Conservation (phyloP, 2,888 invertebrate species). For the Eurois occulta region DNA sequence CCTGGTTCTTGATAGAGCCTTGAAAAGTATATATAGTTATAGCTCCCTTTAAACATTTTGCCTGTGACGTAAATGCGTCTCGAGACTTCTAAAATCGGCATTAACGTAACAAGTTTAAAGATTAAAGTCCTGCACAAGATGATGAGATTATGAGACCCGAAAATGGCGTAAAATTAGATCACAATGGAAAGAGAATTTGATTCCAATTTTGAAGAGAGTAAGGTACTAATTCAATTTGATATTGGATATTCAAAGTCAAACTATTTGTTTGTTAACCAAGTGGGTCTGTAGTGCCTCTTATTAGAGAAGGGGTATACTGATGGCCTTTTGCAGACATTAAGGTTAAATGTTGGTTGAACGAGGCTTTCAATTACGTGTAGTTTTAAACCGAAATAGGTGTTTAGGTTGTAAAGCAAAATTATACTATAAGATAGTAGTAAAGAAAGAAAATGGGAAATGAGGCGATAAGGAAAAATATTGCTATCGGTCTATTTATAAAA, state of each 20-base stretch:
- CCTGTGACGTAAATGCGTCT: conserved; percentile 26
- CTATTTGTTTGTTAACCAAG: not conserved
- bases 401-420: not conserved
- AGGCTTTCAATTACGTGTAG: conserved; percentile 19
- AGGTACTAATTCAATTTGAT: conserved; percentile 1
- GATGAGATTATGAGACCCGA: not conserved
- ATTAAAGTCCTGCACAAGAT: conserved; percentile 16
- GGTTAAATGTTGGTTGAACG: conserved; percentile 3
- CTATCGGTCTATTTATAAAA: not conserved
- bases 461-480: not conserved
- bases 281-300: too few species aligned
- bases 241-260: conserved; percentile 4
- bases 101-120: conserved; percentile 36
- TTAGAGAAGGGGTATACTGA: not conserved
- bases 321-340: not conserved
- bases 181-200: conserved; percentile 1
- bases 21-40: conserved; percentile 10
- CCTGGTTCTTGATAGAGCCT: not conserved
- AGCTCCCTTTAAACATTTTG: conserved; percentile 35
- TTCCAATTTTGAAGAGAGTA: not conserved
- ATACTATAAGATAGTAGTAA: not conserved
- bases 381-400: not conserved
- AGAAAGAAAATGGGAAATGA: not conserved
- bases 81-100: conserved; percentile 27
- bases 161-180: not conserved